Conservation (phyloP, 2,797 vertebrate species). For the Xiphorhynchus erythropygius region DNA sequence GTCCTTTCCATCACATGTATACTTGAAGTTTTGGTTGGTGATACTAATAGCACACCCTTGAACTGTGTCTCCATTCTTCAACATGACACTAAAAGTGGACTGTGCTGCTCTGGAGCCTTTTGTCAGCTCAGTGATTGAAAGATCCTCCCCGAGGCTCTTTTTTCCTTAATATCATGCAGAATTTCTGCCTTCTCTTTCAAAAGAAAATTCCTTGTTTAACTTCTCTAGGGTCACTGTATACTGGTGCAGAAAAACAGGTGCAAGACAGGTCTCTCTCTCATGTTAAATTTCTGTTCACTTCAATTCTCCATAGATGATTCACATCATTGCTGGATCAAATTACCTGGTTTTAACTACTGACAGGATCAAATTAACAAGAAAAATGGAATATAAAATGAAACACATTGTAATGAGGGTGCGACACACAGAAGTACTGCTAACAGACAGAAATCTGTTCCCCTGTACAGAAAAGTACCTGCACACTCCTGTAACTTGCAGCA, state of each 20-base stretch:
- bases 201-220: slow-evolving; percentile 44
- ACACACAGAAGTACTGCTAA: slow-evolving; percentile 17
- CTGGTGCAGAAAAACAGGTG: slow-evolving; percentile 17
- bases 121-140: slow-evolving; percentile 62
- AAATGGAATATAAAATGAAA: slow-evolving; percentile 65
- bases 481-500: background rate
- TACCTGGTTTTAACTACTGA: slow-evolving; percentile 57
- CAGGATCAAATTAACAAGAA: slow-evolving; percentile 63
- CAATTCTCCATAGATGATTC: slow-evolving; percentile 61
- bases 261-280: slow-evolving; percentile 45
- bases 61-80: slow-evolving; percentile 52
- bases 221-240: slow-evolving; percentile 38
- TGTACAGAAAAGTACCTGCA: background rate
- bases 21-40: slow-evolving; percentile 17
- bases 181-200: slow-evolving; percentile 39
- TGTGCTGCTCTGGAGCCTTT: slow-evolving; percentile 37
- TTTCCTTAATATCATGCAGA: slow-evolving; percentile 33
- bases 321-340: slow-evolving; percentile 59
- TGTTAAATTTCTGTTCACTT: slow-evolving; percentile 40
- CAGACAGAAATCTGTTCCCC: background rate
- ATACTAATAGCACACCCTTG: slow-evolving; percentile 56
- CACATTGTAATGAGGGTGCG: slow-evolving; percentile 40
- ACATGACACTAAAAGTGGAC: slow-evolving; percentile 51
- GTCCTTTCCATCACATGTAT: slow-evolving; percentile 10
- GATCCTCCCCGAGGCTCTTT: slow-evolving; percentile 6